Evolutionary conservation across 2,888 invertebrate species (phyloP), one percentile per base, ranked within the genome.

Genomic region (Geophilus truncorum): DNA sequence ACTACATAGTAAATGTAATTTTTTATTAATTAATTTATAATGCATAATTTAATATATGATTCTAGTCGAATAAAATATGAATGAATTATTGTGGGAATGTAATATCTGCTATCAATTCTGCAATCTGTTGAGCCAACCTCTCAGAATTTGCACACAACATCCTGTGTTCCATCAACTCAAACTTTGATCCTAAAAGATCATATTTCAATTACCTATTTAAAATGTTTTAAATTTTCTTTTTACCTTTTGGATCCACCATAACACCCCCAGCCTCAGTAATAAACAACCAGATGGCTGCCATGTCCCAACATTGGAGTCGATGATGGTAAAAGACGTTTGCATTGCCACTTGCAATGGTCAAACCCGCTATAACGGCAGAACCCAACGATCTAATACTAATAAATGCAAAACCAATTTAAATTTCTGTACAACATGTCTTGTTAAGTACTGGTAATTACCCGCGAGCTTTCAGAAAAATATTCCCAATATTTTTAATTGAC

Each of bases 221-320:
- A n/a, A n/a, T n/a, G n/a, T n/a, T n/a, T n/a, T n/a, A n/a, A 25
- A 28, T 25, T 1, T 6, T 70, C 1, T 4, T 25, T 28, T 82
- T 84, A 91, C 92, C 93, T 80, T 92, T 90, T 5, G 97, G 95
- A 88, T 98, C 97, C 51, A 94, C 90, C 78, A 94, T 92, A 18
- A 93, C 91, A 1, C 98, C 98, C 1, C 98, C 98, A 12, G 98
- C 98, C 88, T 99, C 98, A 78, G 91, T 90, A 0, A 98, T 92
- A 81, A 98, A 91, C 18, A 98, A 88, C 85, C 92, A 92, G 0
- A 95, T 97, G n/a, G 93, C 94, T 34, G 93, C 89, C 80, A 93
- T 90, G 86, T 94, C 94, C 98, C 98, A 99, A 30, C 94, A 93
- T 88, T 99, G 98, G 83, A 96, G 92, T 0, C 98, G 98, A 89